phyloP scores from a whole-genome alignment of 1,140 invertebrate species.

The Macrosteles quadrilineatus region DNA sequence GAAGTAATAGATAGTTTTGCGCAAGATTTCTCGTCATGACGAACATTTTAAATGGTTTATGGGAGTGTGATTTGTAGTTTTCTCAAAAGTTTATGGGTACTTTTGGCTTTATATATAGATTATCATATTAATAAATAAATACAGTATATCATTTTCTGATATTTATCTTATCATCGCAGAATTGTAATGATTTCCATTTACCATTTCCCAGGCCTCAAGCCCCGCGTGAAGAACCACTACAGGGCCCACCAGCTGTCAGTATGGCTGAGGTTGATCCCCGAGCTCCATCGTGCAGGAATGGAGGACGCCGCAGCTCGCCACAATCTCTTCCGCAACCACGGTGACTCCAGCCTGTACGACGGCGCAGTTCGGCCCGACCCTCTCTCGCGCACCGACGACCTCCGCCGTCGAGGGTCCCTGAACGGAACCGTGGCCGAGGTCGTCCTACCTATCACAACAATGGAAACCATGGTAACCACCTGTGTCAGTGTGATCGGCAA shows the following conservation, averaged over 20 bases:
- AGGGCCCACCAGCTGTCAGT: slow-evolving; percentile 91
- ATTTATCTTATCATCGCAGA: no score
- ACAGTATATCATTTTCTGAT: no score
- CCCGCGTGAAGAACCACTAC: slow-evolving; percentile 90
- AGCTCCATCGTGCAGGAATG: slow-evolving; percentile 86
- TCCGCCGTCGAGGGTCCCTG: slow-evolving; percentile 3
- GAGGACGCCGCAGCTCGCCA: slow-evolving; percentile 80
- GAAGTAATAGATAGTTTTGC: no score
- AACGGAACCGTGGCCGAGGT: slow-evolving; percentile 43
- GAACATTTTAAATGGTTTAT: no score
- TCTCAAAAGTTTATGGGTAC: no score
- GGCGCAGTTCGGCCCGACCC: slow-evolving; percentile 78
- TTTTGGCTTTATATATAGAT: no score
- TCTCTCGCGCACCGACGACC: slow-evolving; percentile 55
- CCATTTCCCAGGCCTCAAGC: slow-evolving; percentile 85
- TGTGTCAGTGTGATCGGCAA: slow-evolving; percentile 40
- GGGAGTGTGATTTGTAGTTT: no score
- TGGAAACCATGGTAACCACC: slow-evolving; percentile 52
- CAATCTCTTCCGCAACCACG: slow-evolving; percentile 80
- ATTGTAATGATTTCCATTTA: no score
- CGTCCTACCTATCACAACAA: slow-evolving; percentile 55
- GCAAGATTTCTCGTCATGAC: no score
- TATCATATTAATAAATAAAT: no score
- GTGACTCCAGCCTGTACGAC: slow-evolving; percentile 78
- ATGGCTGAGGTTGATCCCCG: slow-evolving; percentile 90